phyloP scores from a whole-genome alignment of 2,113 vertebrate species.

The Cricetomys ansorgei region DNA sequence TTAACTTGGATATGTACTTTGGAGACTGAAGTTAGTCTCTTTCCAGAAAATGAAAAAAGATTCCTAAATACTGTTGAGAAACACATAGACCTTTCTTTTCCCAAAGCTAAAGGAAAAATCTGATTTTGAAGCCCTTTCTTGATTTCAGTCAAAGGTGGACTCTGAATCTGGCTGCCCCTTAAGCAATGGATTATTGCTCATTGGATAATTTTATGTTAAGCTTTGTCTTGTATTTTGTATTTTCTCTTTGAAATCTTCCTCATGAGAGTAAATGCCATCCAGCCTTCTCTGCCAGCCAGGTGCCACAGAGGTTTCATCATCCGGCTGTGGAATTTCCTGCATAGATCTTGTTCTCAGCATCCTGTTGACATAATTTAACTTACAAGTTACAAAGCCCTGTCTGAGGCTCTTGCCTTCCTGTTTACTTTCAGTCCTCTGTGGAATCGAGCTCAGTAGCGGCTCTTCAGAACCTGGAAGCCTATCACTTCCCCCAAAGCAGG shows the following conservation, averaged over 20 bases:
- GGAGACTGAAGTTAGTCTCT: neutral
- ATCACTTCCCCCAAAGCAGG: slow-evolving; percentile 45
- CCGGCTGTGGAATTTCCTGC: slow-evolving; percentile 69
- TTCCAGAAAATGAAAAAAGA: neutral
- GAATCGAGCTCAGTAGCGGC: slow-evolving; percentile 4
- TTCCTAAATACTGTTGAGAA: neutral
- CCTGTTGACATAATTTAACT: slow-evolving; percentile 76
- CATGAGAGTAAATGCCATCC: slow-evolving; percentile 44
- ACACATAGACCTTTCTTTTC: neutral
- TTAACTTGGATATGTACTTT: slow-evolving; percentile 28
- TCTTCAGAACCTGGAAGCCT: slow-evolving; percentile 53
- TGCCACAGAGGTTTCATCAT: slow-evolving; percentile 57
- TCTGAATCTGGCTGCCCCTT: neutral
- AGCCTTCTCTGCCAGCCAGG: slow-evolving; percentile 1
- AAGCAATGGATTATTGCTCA: neutral
- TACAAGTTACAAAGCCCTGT: slow-evolving; percentile 66
- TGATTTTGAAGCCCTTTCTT: neutral
- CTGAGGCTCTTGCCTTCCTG: slow-evolving; percentile 66
- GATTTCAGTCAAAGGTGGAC: neutral
- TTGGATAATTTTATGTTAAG: slow-evolving; percentile 25
- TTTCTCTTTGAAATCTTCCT: slow-evolving; percentile 19
- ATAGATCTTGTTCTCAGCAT: slow-evolving; percentile 58
- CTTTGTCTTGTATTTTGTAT: slow-evolving; percentile 7
- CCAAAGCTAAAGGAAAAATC: neutral
- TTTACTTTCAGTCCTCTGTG: slow-evolving; percentile 62